Evolutionary conservation across 1,140 invertebrate species (phyloP).

Genomic region (Ditylenchus dipsaci): DNA sequence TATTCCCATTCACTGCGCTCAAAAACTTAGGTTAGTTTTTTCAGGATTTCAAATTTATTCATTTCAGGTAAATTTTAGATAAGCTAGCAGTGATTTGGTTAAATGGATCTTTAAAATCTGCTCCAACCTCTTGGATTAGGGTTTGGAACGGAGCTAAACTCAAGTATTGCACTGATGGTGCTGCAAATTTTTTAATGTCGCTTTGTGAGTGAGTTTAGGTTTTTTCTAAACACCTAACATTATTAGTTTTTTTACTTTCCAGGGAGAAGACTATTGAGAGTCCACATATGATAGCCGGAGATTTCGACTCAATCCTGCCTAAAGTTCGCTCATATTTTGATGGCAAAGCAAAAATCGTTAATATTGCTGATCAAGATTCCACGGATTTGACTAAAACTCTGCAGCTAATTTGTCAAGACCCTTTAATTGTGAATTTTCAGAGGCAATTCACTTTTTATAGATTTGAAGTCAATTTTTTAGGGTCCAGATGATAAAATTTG

Average conservation of each 20-base stretch:
- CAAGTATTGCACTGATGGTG: constrained; percentile 24
- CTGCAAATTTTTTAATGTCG: constrained; percentile 15
- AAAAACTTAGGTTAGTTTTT: neutral
- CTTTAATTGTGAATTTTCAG: neutral
- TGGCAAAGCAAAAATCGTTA: neutral
- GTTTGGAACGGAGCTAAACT: constrained; percentile 22
- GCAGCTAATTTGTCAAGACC: neutral
- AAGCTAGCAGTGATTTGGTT: constrained; percentile 9
- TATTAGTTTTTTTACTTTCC: neutral
- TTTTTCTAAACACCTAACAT: neutral
- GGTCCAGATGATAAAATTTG: neutral
- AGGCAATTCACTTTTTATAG: neutral
- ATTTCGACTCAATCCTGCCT: constrained; percentile 22
- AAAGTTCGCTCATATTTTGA: constrained; percentile 13
- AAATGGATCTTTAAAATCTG: constrained; percentile 2
- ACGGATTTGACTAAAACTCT: constrained; percentile 32
- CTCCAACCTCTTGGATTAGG: constrained; percentile 12
- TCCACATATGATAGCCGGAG: constrained; percentile 19
- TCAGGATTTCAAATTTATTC: neutral
- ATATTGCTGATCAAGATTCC: constrained; percentile 15
- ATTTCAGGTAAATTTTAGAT: constrained; percentile 9
- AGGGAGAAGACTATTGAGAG: neutral
- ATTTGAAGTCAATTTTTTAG: neutral
- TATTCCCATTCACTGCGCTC: neutral
- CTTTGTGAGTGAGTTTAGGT: constrained; percentile 14